Percentiles rank a stretch among this genome's conserved stretches.
Conservation (phyloP, 1,140 invertebrate species). For the Danaus plexippus region DNA sequence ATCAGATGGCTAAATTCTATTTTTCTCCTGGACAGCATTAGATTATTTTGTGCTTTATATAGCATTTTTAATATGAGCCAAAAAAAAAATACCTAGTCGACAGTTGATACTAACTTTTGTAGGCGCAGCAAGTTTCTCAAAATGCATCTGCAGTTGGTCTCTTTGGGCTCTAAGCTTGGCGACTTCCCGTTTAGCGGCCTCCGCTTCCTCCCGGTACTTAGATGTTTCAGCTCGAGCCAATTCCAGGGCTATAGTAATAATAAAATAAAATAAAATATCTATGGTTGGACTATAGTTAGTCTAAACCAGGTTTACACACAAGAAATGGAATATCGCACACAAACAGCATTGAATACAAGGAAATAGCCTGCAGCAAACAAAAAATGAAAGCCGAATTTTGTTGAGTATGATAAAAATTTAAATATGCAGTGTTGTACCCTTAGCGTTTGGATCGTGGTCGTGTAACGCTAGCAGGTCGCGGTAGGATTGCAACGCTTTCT, state of each 20-base stretch:
- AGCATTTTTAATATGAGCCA: background rate
- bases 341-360: no score
- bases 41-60: no score
- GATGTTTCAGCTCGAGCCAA: constrained; percentile 33
- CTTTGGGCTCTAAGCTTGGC: constrained; percentile 58
- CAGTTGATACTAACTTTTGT: constrained; percentile 39
- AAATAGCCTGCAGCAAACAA: no score
- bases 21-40: no score
- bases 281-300: no score
- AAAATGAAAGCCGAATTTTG: background rate
- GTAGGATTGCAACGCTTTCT: constrained; percentile 77
- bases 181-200: constrained; percentile 39
- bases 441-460: constrained; percentile 74
- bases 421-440: constrained; percentile 29
- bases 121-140: constrained; percentile 74
- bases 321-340: no score
- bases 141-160: constrained; percentile 76
- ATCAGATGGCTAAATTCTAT: no score
- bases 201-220: constrained; percentile 52
- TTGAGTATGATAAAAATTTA: background rate
- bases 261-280: background rate
- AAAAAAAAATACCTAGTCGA: background rate
- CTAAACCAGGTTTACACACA: no score
- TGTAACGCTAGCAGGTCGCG: constrained; percentile 78
- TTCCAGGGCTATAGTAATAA: constrained; percentile 33